Evolutionary conservation across 2,113 vertebrate species (phyloP).

Genomic region (Barbus barbus): DNA sequence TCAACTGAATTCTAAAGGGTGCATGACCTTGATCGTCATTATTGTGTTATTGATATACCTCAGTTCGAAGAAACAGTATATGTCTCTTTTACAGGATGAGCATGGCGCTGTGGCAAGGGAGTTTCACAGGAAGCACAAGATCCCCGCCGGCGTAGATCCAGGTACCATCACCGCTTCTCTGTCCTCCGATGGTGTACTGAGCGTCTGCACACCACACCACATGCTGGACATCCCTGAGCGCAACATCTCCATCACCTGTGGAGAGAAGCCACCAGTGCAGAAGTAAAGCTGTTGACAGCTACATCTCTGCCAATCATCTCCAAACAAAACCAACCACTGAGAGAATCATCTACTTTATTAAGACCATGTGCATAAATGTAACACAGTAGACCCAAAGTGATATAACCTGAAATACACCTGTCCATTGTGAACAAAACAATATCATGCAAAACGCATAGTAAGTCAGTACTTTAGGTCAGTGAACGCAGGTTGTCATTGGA

Average conservation of each 20-base stretch:
- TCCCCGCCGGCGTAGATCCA: conserved; percentile 80
- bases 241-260: conserved; percentile 79
- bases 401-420: neutral
- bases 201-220: conserved; percentile 76
- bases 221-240: conserved; percentile 71
- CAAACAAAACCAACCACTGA: neutral
- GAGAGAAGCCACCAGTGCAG: conserved; percentile 75
- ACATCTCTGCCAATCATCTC: conserved; percentile 22
- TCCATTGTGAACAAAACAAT: neutral
- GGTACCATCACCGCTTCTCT: conserved; percentile 80
- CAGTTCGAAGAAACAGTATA: neutral
- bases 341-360: neutral
- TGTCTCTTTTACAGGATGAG: conserved; percentile 72
- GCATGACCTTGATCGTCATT: too few relatives aligned
- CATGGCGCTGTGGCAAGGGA: conserved; percentile 81
- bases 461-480: neutral
- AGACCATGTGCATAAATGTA: neutral
- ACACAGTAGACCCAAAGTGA: neutral
- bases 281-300: conserved; percentile 69
- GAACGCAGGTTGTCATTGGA: neutral
- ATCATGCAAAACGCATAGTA: neutral
- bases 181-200: conserved; percentile 81
- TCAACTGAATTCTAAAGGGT: neutral
- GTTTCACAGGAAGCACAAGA: conserved; percentile 82
- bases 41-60: too few relatives aligned